phyloP scores from a whole-genome alignment of 2,797 vertebrate genomes.

The Macropus fuliginosus region DNA sequence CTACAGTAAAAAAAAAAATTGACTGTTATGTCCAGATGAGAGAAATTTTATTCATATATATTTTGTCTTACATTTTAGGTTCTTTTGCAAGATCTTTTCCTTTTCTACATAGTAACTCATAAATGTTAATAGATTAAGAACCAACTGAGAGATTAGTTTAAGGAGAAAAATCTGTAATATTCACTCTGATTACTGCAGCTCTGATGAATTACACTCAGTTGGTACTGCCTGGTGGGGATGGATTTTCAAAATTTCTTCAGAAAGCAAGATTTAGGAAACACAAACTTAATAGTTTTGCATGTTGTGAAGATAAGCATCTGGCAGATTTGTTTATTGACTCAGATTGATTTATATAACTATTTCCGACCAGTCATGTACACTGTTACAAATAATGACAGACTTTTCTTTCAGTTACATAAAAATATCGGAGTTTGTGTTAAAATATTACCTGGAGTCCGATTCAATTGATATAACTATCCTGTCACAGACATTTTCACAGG shows the following conservation, averaged over 20 bases:
- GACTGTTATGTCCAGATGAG: neutral
- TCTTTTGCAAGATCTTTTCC: neutral
- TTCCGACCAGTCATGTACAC: constrained; percentile 11
- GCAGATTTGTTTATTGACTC: neutral
- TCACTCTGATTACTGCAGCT: neutral
- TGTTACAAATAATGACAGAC: constrained; percentile 30
- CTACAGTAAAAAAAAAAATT: neutral
- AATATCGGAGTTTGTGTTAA: constrained; percentile 47
- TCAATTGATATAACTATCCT: constrained; percentile 61
- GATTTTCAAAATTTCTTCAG: constrained; percentile 10
- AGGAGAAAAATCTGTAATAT: neutral
- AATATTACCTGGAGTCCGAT: constrained; percentile 49
- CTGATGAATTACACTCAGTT: constrained; percentile 4
- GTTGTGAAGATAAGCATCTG: constrained; percentile 6
- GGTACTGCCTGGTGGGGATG: neutral
- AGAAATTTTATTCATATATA: neutral
- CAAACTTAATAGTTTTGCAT: neutral
- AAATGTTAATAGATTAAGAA: neutral
- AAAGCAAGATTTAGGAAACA: neutral
- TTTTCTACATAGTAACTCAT: neutral
- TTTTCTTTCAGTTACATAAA: constrained; percentile 49
- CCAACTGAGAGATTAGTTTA: constrained; percentile 15
- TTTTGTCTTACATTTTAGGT: neutral
- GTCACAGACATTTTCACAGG: constrained; percentile 63
- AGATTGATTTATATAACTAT: constrained; percentile 22